A percentile compares a stretch with the other conserved stretches of the same genome.
Conservation (phyloP, 2,113 vertebrate species). For the Macrotis lagotis region DNA sequence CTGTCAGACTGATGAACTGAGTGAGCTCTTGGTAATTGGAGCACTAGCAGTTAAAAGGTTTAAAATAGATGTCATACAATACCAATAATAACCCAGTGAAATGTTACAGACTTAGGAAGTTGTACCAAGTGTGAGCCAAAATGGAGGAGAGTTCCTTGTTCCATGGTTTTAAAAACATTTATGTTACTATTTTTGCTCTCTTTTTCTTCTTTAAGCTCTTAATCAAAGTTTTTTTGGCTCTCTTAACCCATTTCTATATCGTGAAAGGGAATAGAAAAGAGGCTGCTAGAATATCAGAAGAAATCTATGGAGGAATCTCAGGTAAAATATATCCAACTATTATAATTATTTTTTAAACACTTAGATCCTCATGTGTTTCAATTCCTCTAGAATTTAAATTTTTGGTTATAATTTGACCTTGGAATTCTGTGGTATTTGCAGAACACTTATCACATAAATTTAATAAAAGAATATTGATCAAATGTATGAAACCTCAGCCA, state of each 20-base stretch:
- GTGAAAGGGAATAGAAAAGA: slow-evolving; percentile 90
- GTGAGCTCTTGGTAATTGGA: slow-evolving; percentile 82
- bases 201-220: slow-evolving; percentile 89
- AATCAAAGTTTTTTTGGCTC: slow-evolving; percentile 87
- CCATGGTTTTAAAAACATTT: slow-evolving; percentile 84
- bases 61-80: slow-evolving; percentile 88
- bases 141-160: slow-evolving; percentile 85
- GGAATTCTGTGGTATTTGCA: slow-evolving; percentile 38
- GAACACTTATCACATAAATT: slow-evolving; percentile 29
- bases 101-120: slow-evolving; percentile 72
- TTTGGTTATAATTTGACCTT: slow-evolving; percentile 30
- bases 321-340: slow-evolving; percentile 81
- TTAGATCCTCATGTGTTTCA: slow-evolving; percentile 37
- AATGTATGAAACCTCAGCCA: slow-evolving; percentile 41
- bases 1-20: slow-evolving; percentile 70
- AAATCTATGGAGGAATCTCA: slow-evolving; percentile 88
- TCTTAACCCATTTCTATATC: slow-evolving; percentile 89
- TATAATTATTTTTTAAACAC: slow-evolving; percentile 32
- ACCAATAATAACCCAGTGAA: slow-evolving; percentile 79
- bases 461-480: slow-evolving; percentile 25
- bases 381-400: slow-evolving; percentile 47
- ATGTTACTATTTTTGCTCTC: slow-evolving; percentile 87
- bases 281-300: slow-evolving; percentile 89
- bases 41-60: slow-evolving; percentile 80
- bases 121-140: slow-evolving; percentile 80